Conservation (phyloP, 2,113 vertebrate genomes). For the Manacus vitellinus region DNA sequence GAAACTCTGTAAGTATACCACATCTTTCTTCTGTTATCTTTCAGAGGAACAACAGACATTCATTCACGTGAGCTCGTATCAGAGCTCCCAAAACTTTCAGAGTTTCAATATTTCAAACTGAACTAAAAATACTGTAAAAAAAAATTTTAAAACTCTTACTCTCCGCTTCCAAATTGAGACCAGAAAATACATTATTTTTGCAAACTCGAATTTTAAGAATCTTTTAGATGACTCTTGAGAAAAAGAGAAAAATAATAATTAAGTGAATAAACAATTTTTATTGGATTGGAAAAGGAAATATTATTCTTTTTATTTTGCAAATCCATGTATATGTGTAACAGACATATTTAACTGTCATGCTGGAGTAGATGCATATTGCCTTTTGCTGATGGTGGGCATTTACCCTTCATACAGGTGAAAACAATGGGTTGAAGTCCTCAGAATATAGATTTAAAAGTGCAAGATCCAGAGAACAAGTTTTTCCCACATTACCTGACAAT, state of each 20-base stretch:
- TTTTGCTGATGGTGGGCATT: background rate
- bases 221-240: background rate
- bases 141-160: background rate
- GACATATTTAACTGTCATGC: background rate
- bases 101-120: background rate
- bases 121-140: background rate
- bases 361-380: background rate
- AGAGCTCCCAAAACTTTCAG: background rate
- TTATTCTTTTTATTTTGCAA: background rate
- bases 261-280: background rate
- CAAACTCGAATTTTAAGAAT: background rate
- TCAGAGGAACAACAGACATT: background rate
- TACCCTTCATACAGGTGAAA: background rate
- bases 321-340: background rate
- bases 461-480: background rate
- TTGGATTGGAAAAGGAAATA: background rate
- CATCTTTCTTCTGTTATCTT: background rate
- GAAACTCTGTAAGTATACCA: slow-evolving; percentile 85
- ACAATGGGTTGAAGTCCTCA: accelerated
- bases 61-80: background rate
- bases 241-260: background rate
- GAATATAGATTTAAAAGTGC: background rate
- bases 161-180: background rate
- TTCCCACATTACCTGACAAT: background rate
- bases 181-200: background rate